Base-by-base conservation (phyloP, 2,888 invertebrate genomes). In the Hydrotaea diabolus region DNA sequence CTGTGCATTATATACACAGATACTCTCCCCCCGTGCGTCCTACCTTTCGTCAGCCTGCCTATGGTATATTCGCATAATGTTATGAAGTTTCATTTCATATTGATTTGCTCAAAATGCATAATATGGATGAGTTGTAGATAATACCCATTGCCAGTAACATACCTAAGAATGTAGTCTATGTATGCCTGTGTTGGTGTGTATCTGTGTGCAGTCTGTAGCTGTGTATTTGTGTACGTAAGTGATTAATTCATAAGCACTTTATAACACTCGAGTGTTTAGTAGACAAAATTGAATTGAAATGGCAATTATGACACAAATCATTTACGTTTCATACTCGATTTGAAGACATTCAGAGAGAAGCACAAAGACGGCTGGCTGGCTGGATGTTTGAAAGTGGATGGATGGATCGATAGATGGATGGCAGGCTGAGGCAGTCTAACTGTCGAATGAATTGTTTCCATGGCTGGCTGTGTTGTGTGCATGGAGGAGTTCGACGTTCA, bases 221-320 rank as follows among this genome's bases (percentile, higher is more conserved):
- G 0, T 39, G 69, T 23, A 46, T 69, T 69, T 69, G 46, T 78
- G 81, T 62, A 77, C 64, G 62, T 77, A 77, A 85, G 85, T 85
- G 77, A 85, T 85, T 85, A 85, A 85, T 85, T 82, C 85, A 77
- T 80, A 85, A 85, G 85, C 82, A 85, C 85, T 85, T 81, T 80
- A 82, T 82, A 82, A 85, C 85, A 85, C 79, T 85, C 85, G 79
- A 85, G 79, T 82, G 85, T 85, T 85, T 82, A 77, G 85, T 77
- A 82, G 79, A 82, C 82, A 82, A 74, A 85, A 80, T 82, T 82
- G 64, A 80, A 80, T 82, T 82, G 77, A 82, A 85, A 85, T 80
- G 77, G 82, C 85, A 85, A 85, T 85, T 85, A 85, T 82, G 82
- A 85, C 85, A 85, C 77, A 85, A 85, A 85, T 82, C 82, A 85